phyloP scores from a whole-genome alignment of 2,113 vertebrate species.

The Phylloscopus whistleri region DNA sequence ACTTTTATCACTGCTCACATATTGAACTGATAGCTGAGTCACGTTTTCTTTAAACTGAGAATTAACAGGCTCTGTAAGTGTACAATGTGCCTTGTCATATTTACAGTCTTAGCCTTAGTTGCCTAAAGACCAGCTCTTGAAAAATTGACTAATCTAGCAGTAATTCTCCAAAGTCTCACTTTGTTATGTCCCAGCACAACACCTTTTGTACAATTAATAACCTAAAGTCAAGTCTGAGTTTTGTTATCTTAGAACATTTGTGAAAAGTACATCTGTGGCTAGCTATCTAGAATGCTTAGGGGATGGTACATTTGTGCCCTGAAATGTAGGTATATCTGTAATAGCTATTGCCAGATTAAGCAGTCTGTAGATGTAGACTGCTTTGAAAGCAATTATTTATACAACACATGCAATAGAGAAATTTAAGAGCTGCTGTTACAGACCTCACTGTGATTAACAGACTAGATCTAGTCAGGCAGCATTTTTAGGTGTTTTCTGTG shows the following conservation, averaged over 20 bases:
- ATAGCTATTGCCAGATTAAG: neutral
- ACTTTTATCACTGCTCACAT: neutral
- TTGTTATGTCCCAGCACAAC: neutral
- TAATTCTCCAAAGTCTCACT: slow-evolving; percentile 1
- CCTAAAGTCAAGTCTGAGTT: neutral
- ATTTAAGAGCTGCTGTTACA: neutral
- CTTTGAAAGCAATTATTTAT: neutral
- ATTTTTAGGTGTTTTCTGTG: neutral
- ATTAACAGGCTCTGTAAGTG: neutral
- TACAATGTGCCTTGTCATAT: neutral
- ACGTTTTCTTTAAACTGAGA: neutral
- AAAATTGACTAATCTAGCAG: neutral
- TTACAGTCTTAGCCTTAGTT: neutral
- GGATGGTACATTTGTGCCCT: neutral
- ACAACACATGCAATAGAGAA: neutral
- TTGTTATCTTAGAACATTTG: neutral
- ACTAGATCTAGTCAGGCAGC: neutral
- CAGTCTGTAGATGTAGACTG: neutral
- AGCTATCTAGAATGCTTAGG: neutral
- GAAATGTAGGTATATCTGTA: neutral
- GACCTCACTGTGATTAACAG: neutral
- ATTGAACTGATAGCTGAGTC: neutral
- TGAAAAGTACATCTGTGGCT: neutral
- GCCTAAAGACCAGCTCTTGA: neutral
- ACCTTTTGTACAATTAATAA: neutral